Percentiles rank a stretch among this genome's conserved stretches.
Conservation (phyloP, 1,140 invertebrate species). For the Meloidogyne floridensis region DNA sequence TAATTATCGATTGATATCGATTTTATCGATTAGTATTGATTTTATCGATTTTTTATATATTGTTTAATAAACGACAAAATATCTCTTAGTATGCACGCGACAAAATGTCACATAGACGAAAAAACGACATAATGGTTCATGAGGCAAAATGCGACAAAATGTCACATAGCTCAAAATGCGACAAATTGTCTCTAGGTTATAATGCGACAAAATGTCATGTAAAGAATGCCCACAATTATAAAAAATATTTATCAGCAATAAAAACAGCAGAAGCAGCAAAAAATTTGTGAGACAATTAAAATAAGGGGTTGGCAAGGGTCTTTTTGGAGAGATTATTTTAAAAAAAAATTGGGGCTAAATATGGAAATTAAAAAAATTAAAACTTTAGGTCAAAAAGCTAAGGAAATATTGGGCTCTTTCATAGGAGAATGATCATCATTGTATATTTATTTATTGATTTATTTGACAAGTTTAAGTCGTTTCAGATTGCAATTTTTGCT, state of each 20-base stretch:
- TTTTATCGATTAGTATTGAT: too few relatives aligned
- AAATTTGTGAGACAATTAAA: background rate
- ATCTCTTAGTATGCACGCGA: too few relatives aligned
- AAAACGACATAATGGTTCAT: too few relatives aligned
- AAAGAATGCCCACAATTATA: too few relatives aligned
- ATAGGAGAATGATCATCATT: background rate
- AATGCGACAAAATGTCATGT: too few relatives aligned
- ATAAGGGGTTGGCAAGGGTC: background rate
- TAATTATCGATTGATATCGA: too few relatives aligned
- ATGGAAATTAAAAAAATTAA: background rate
- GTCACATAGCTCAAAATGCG: too few relatives aligned
- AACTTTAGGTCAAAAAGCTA: background rate
- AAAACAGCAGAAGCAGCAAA: background rate
- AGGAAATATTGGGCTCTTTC: background rate
- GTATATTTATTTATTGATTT: background rate
- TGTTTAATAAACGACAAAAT: too few relatives aligned
- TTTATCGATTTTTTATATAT: too few relatives aligned
- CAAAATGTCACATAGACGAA: too few relatives aligned
- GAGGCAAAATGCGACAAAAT: too few relatives aligned
- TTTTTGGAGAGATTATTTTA: background rate
- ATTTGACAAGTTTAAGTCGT: slow-evolving; percentile 42
- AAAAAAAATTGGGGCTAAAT: background rate
- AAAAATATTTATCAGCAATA: background rate
- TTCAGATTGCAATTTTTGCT: slow-evolving; percentile 84
- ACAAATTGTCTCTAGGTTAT: too few relatives aligned